phyloP scores from a whole-genome alignment of 1,140 invertebrate genomes.

The Frieseomelitta varia region DNA sequence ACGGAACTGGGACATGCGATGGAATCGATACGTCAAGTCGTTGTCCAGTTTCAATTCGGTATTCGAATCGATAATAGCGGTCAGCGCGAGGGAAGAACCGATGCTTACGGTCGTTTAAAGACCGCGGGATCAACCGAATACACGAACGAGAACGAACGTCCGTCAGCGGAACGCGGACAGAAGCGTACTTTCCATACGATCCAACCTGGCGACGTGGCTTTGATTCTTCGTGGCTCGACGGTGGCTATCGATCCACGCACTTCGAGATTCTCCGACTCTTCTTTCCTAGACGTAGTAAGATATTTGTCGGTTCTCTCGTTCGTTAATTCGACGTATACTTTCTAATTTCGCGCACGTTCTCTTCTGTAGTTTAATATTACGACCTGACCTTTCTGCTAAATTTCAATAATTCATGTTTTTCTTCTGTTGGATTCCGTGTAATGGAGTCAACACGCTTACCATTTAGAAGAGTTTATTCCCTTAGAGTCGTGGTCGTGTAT shows the following conservation, averaged over 20 bases:
- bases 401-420: no score
- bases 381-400: no score
- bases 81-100: slow-evolving; percentile 8
- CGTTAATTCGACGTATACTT: no score
- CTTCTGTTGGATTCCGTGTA: no score
- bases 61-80: slow-evolving; percentile 64
- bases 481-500: no score
- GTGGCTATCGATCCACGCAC: neutral
- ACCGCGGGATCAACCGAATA: neutral
- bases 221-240: neutral
- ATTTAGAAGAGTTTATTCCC: no score
- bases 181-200: neutral
- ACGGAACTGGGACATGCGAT: slow-evolving; percentile 71
- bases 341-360: no score
- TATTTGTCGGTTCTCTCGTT: neutral
- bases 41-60: slow-evolving; percentile 71
- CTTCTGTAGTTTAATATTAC: no score
- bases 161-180: neutral
- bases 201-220: neutral
- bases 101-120: slow-evolving; percentile 40
- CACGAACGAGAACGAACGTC: neutral
- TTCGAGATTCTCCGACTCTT: neutral
- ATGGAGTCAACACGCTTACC: no score
- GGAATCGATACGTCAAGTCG: slow-evolving; percentile 69
- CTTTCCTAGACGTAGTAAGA: neutral